phyloP scores from a whole-genome alignment of 2,888 invertebrate genomes.

The Ypsolopha scabrella region DNA sequence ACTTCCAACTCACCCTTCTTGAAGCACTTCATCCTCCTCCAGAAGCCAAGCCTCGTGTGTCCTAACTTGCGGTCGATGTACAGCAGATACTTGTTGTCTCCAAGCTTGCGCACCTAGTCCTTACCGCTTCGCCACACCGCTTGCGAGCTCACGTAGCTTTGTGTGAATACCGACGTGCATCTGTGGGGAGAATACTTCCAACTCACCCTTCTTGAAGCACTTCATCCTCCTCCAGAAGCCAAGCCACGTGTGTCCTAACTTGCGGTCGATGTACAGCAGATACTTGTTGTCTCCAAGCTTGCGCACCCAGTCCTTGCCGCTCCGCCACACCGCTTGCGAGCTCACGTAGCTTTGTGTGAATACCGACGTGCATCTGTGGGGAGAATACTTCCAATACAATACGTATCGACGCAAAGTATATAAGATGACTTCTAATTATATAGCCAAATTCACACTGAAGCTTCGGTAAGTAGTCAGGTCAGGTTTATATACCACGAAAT shows the following conservation, averaged over 20 bases:
- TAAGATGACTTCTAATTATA: no score
- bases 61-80: slow-evolving; percentile 71
- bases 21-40: slow-evolving; percentile 69
- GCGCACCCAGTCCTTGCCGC: slow-evolving; percentile 50
- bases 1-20: slow-evolving; percentile 50
- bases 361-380: slow-evolving; percentile 49
- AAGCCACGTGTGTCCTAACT: slow-evolving; percentile 68
- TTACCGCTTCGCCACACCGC: slow-evolving; percentile 58
- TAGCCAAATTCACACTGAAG: no score
- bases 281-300: slow-evolving; percentile 53
- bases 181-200: slow-evolving; percentile 23
- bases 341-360: slow-evolving; percentile 63
- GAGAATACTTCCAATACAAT: slow-evolving; percentile 17
- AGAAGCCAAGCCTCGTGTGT: slow-evolving; percentile 69
- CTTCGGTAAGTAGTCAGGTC: no score
- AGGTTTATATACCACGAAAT: no score
- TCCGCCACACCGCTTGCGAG: slow-evolving; percentile 57
- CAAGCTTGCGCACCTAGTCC: slow-evolving; percentile 46
- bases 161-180: slow-evolving; percentile 59
- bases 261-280: slow-evolving; percentile 63
- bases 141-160: slow-evolving; percentile 58
- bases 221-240: slow-evolving; percentile 72
- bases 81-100: slow-evolving; percentile 50
- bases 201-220: slow-evolving; percentile 60
- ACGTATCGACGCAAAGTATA: no score